phyloP scores from a whole-genome alignment of 2,888 invertebrate species.

The Vanessa cardui region DNA sequence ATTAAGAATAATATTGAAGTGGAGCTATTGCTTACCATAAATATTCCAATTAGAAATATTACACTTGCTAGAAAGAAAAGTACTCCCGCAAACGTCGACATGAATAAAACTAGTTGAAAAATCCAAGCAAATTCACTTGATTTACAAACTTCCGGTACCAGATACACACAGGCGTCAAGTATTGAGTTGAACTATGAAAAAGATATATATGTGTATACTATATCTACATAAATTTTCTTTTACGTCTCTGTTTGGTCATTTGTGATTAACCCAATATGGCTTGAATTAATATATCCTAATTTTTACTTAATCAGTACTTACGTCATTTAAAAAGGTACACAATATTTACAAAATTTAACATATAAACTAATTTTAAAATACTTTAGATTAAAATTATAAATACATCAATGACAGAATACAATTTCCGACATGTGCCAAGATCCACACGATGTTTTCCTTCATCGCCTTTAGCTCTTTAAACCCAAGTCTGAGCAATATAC shows the following conservation, averaged over 20 bases:
- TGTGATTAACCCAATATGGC: too few species aligned
- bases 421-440: too few species aligned
- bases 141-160: background rate
- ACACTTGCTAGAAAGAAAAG: background rate
- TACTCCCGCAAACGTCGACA: background rate
- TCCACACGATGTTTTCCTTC: background rate
- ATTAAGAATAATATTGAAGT: too few species aligned
- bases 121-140: background rate
- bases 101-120: background rate
- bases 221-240: too few species aligned
- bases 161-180: background rate
- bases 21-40: background rate
- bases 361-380: too few species aligned
- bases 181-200: background rate
- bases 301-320: too few species aligned
- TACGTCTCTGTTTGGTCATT: background rate
- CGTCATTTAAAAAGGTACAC: too few species aligned
- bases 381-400: too few species aligned
- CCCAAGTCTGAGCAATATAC: too few species aligned
- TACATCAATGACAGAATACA: too few species aligned
- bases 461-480: background rate
- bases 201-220: background rate
- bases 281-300: too few species aligned
- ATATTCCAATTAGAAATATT: background rate
- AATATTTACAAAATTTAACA: too few species aligned